Evolutionary conservation across 2,888 invertebrate species (phyloP), one percentile per base, ranked within the genome.

Genomic region (Macrosoma leucophasiata): DNA sequence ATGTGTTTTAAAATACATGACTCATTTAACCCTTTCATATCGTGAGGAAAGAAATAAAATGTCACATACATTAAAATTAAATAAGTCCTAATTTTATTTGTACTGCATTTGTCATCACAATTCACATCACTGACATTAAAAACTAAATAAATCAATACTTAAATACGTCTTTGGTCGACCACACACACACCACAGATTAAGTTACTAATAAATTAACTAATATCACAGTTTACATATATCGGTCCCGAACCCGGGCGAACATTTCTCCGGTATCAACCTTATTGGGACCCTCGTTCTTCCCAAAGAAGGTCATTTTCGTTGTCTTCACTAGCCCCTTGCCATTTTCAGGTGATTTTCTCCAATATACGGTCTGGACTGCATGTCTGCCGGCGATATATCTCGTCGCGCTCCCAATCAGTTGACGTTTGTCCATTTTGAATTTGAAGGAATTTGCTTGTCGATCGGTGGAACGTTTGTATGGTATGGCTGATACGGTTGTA

Each of bases 361-460:
- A 92, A 56, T 92, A 92, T 0, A 92, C 90, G 0, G 91, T 92
- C 59, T 92, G 91, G 12, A 91, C 87, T 1, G 91, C 91, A 55
- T 91, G 89, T 39, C 90, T 86, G 27, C 91, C 90, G 28, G 89
- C 89, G 46, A 92, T 89, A 64, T 89, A 91, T 36, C 91, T 87
- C 10, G 90, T 89, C 24, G 91, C 88, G 44, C 89, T 86, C 50
- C 91, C 90, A 40, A 92, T 88, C 61, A 91, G 67, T 33, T 70
- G 68, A 52, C 78, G 73, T 51, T 86, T 88, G 42, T 77, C 75
- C 78, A 81, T 81, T 44, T 48, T 41, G n/a, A 35, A 39, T 35
- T 35, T 31, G 26, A 33, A 18, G 33, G 15, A 33, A 35, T 33
- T 27, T 29, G 20, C 26, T 13, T 33, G 38, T 33, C 21, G 7